A percentile compares a stretch with the other conserved stretches of the same genome.
phyloP scores from a whole-genome alignment of 2,888 invertebrate genomes.

The Pyrgus malvae region DNA sequence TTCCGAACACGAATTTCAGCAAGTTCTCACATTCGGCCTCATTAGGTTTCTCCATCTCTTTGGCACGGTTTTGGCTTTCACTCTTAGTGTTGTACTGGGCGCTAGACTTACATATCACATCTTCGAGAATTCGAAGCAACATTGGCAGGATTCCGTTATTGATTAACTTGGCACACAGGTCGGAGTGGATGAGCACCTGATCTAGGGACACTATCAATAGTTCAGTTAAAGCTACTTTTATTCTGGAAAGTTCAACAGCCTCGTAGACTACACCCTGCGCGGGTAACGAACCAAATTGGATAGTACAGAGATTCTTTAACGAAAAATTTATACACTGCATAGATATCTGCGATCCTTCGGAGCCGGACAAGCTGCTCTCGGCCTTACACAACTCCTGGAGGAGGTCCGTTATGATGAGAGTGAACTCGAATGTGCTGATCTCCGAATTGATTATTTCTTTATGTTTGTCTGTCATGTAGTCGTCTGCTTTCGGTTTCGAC shows the following conservation, averaged over 20 bases:
- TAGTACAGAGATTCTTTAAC: slow-evolving; percentile 80
- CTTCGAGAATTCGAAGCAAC: slow-evolving; percentile 82
- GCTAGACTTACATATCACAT: slow-evolving; percentile 67
- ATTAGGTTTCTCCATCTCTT: slow-evolving; percentile 42
- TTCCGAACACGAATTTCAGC: slow-evolving; percentile 83
- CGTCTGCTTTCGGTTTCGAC: slow-evolving; percentile 72
- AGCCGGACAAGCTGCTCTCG: slow-evolving; percentile 73
- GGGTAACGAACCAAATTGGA: slow-evolving; percentile 81
- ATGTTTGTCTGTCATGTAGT: slow-evolving; percentile 78
- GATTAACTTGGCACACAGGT: slow-evolving; percentile 80
- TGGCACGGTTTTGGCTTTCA: slow-evolving; percentile 46
- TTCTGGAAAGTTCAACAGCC: slow-evolving; percentile 61
- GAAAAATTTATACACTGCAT: slow-evolving; percentile 84
- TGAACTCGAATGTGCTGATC: slow-evolving; percentile 80
- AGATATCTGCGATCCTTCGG: slow-evolving; percentile 79
- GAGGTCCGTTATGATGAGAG: slow-evolving; percentile 79
- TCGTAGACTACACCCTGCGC: slow-evolving; percentile 48
- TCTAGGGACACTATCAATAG: slow-evolving; percentile 82
- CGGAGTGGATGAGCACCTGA: slow-evolving; percentile 74
- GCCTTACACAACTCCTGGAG: slow-evolving; percentile 78
- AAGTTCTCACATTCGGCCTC: slow-evolving; percentile 73
- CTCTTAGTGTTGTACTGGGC: slow-evolving; percentile 47
- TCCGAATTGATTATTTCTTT: slow-evolving; percentile 74
- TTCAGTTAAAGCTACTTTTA: slow-evolving; percentile 81
- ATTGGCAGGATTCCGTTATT: slow-evolving; percentile 84